A percentile compares a stretch with the other conserved stretches of the same genome.
Conservation (phyloP, 1,140 invertebrate genomes). For the Drosophila orosa region DNA sequence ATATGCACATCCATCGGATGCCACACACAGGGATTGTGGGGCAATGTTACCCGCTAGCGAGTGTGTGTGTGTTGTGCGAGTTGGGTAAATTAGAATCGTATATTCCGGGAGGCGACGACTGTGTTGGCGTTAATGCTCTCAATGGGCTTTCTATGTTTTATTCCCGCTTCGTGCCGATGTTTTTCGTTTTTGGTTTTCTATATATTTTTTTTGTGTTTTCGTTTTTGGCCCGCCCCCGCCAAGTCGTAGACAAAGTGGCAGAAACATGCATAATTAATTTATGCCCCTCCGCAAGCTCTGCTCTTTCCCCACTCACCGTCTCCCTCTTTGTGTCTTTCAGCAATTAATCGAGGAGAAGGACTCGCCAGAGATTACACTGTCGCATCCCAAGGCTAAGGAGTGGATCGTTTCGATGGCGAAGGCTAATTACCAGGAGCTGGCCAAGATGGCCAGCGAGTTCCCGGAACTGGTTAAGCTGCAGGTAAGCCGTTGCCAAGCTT, state of each 20-base stretch:
- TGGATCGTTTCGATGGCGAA: constrained; percentile 93
- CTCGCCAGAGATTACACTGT: constrained; percentile 69
- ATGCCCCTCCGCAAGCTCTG: constrained; percentile 48
- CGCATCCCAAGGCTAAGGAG: constrained; percentile 89
- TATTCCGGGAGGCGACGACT: constrained; percentile 68
- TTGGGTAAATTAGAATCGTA: constrained; percentile 46
- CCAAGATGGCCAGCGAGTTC: constrained; percentile 92
- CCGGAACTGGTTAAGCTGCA: constrained; percentile 91
- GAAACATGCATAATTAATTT: constrained; percentile 80
- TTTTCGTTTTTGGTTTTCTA: constrained; percentile 42
- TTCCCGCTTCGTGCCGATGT: constrained; percentile 61
- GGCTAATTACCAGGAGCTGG: constrained; percentile 92
- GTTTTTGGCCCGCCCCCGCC: constrained; percentile 34
- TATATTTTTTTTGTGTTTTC: constrained; percentile 18
- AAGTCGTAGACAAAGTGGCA: constrained; percentile 58
- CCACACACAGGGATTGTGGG: constrained; percentile 57
- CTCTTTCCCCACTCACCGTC: background rate
- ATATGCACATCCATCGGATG: constrained; percentile 50
- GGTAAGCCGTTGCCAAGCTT: constrained; percentile 86
- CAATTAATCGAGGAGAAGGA: constrained; percentile 80
- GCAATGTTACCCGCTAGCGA: constrained; percentile 30
- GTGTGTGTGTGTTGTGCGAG: constrained; percentile 33
- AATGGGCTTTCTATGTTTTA: constrained; percentile 83
- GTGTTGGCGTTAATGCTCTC: constrained; percentile 80
- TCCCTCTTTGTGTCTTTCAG: constrained; percentile 48